Evolutionary conservation across 2,113 vertebrate species (phyloP), one percentile per base, ranked within the genome.

Genomic region (Anhinga anhinga): DNA sequence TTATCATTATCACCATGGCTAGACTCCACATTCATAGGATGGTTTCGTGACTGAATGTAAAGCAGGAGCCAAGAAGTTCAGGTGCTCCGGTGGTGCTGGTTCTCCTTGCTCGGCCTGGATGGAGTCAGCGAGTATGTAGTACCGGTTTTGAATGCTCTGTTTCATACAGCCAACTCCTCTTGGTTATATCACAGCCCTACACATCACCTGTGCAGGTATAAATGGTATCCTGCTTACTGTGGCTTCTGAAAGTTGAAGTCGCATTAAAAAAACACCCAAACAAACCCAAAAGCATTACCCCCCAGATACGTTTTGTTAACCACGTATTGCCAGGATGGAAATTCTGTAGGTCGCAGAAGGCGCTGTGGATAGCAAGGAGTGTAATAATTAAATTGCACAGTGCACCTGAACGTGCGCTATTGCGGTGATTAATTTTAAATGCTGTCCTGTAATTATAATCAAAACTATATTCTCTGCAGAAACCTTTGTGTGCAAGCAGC

Each of bases 381-480:
- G 17, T 82, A 30, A 3, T 85, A 63, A 94, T 94, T 87, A 87
- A 93, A 82, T 84, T 82, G 76, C 88, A 86, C 59, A 80, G 40
- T 53, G 77, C 74, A 45, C 90, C 94, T 94, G 66, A 63, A 70
- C 30, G 11, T 78, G 86, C 62, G 55, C 90, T 89, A 44, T 36
- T 45, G 85, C 30, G 7, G 95, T 98, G 93, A 95, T 92, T 58
- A 58, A 94, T 95, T 88, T 82, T 88, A 62, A 96, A 7, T 19
- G 61, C 63, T 91, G 65, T 71, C 86, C 88, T 97, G 90, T 90
- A 91, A 94, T 97, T 95, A 95, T 30, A 96, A 45, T 82, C 27
- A 61, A 61, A 80, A 34, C 26, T 1, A 34, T 76, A 71, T 58
- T 88, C 93, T 93, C 50, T 10, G 40, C 66, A 87, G 84, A 77